Conservation (phyloP, 2,113 vertebrate genomes). For the Engraulis encrasicolus region DNA sequence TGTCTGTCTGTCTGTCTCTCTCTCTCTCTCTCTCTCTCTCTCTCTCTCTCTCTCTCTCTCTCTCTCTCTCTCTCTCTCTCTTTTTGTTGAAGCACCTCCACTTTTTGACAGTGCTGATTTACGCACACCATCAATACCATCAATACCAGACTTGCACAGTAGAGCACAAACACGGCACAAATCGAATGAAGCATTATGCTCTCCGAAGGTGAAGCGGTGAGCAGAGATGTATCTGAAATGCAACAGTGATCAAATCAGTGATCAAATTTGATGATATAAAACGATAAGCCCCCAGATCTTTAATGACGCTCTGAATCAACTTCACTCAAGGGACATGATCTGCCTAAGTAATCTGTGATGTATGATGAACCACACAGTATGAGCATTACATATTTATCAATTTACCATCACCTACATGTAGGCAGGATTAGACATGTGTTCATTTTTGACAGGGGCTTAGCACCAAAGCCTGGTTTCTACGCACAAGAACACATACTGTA, state of each 20-base stretch:
- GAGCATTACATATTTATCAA: no score
- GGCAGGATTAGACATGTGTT: no score
- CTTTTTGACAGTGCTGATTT: neutral
- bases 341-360: no score
- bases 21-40: neutral
- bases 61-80: neutral
- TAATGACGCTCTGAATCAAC: no score
- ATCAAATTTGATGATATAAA: conserved; percentile 29
- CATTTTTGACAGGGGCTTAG: no score
- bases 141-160: neutral
- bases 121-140: neutral
- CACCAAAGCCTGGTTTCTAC: no score
- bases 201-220: conserved; percentile 22
- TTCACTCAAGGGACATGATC: no score
- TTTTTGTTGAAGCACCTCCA: neutral
- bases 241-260: neutral
- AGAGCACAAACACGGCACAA: neutral
- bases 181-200: conserved; percentile 27
- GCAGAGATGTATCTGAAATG: conserved; percentile 16
- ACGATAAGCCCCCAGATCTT: no score
- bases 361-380: no score
- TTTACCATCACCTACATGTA: no score
- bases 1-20: neutral
- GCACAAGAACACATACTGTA: no score
- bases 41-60: neutral